Evolutionary conservation across 2,113 vertebrate genomes (phyloP).

Genomic region (Oceanodroma tethys): DNA sequence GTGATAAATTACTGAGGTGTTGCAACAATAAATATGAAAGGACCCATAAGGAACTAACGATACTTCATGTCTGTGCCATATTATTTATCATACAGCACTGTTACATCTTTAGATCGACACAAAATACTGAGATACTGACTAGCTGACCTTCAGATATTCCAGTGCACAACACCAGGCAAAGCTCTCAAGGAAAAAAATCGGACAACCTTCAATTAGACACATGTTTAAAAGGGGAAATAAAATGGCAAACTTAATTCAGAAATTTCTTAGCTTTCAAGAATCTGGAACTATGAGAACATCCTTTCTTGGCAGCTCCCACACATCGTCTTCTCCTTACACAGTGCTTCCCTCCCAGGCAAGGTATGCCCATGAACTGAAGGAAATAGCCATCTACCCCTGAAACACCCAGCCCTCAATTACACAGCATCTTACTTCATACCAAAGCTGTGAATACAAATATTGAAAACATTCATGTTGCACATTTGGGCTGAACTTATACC

Average conservation of each 20-base stretch:
- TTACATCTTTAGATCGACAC: background rate
- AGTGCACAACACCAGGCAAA: background rate
- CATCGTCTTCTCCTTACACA: background rate
- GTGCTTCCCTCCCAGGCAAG: background rate
- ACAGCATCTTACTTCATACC: background rate
- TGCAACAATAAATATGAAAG: background rate
- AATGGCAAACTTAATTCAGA: background rate
- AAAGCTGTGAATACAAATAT: background rate
- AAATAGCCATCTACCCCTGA: background rate
- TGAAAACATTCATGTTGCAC: background rate
- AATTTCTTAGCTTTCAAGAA: background rate
- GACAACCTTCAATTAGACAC: background rate
- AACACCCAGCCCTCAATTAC: background rate
- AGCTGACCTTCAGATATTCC: background rate
- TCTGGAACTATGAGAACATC: background rate
- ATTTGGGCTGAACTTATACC: background rate
- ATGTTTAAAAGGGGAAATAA: background rate
- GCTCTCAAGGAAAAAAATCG: background rate
- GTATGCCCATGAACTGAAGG: background rate
- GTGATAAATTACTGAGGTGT: background rate
- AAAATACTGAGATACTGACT: background rate
- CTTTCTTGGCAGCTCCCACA: background rate
- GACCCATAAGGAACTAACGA: background rate
- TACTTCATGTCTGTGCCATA: background rate
- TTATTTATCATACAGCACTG: background rate